Percentiles rank a stretch among this genome's conserved stretches.
Evolutionary conservation across 2,113 vertebrate genomes (phyloP).

Genomic region (Passer montanus): DNA sequence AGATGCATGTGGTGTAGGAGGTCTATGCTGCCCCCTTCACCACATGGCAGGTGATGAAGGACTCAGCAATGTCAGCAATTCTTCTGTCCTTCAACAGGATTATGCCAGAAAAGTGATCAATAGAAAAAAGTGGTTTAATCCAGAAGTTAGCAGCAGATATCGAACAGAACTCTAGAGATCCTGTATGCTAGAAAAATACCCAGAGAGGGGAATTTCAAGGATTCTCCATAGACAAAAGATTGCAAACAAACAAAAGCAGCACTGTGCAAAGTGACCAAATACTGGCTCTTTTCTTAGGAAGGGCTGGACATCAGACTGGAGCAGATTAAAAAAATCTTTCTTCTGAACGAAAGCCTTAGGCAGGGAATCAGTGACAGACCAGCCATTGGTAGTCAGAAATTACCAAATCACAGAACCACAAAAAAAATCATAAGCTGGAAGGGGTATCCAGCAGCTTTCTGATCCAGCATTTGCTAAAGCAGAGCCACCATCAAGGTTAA

Average conservation of each 20-base stretch:
- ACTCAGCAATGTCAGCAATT: neutral
- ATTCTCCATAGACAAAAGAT: neutral
- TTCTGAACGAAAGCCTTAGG: neutral
- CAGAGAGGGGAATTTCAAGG: neutral
- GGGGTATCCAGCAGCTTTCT: rapidly evolving
- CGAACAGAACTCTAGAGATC: neutral
- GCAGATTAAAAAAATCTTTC: neutral
- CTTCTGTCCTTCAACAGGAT: neutral
- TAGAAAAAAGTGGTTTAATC: neutral
- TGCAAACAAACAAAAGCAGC: neutral
- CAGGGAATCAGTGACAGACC: neutral
- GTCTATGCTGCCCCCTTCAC: neutral
- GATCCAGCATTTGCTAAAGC: neutral
- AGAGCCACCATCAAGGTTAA: neutral
- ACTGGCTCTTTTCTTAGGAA: neutral
- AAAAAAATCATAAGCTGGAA: neutral
- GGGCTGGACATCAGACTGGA: neutral
- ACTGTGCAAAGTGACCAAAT: neutral
- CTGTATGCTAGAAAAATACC: neutral
- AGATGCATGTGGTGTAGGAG: neutral
- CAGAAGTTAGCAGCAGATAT: neutral
- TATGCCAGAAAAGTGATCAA: neutral
- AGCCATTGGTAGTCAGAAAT: neutral
- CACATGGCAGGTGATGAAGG: neutral
- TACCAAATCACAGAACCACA: rapidly evolving